Base-by-base conservation (phyloP, 2,888 invertebrate genomes). In the Cantharis rufa region DNA sequence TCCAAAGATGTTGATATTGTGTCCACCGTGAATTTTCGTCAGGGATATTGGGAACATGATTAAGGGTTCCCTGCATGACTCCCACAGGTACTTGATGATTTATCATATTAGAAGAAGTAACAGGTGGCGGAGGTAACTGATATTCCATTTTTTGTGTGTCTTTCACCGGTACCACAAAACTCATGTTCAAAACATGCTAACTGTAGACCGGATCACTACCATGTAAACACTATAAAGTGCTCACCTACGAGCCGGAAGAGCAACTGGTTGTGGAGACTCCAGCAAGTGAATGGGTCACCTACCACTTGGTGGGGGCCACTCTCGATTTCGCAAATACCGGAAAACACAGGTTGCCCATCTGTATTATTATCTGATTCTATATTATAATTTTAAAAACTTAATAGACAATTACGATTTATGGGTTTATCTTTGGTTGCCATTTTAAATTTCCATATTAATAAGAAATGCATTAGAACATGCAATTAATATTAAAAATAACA, bases 1-100 rank as follows among this genome's bases (percentile, higher is more conserved):
- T 90, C 94, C 94, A 94, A 82, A 94, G 91, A 88, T 94, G 94
- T 83, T 92, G 92, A 87, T 94, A 94, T 89, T 94, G 94, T 83
- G 91, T 91, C 94, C 94, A 94, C 78, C 91, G 84, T 74, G 88
- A 87, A 15, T 86, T 90, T 75, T 91, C 90, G 83, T 91, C 90
- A 85, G 91, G 91, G 81, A 90, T 90, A 86, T 91, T 89, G 84
- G 91, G 91, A 83, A 91, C 90, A 89, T 92, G 92, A 75, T 91
- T 91, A 84, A 92, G 90, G 84, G 92, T 91, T 82, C 91, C 92
- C 85, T 92, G 91, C 84, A 92, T 91, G 82, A 92, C 92, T 80
- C 90, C 92, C 82, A 92, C 91, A 82, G 92, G 91, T 84, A 92
- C 92, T 87, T 90, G 91, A 79, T 86, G 86, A 16, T 85, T 87